Percentiles rank a stretch among this genome's conserved stretches.
phyloP scores from a whole-genome alignment of 2,888 invertebrate genomes.

The Drosophila niveifrons region DNA sequence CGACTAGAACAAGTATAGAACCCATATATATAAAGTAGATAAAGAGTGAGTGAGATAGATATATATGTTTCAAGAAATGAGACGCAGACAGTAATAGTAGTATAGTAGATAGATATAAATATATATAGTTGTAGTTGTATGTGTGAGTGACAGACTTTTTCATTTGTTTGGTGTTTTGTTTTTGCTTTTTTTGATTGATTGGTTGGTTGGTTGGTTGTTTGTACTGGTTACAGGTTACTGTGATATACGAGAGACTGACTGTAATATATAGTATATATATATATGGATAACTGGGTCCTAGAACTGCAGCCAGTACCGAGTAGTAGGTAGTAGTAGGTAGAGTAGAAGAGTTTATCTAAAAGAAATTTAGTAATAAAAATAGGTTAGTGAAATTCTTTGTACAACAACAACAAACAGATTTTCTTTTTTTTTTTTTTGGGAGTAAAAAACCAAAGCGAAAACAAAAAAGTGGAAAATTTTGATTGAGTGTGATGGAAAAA shows the following conservation, averaged over 20 bases:
- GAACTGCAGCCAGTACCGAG: slow-evolving; percentile 70
- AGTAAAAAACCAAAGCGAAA: slow-evolving; percentile 18
- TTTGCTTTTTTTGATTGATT: slow-evolving; percentile 27
- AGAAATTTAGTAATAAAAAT: slow-evolving; percentile 85
- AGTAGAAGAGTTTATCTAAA: slow-evolving; percentile 82
- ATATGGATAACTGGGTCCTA: slow-evolving; percentile 50
- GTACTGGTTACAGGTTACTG: slow-evolving; percentile 45
- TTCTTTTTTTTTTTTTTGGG: slow-evolving; percentile 7
- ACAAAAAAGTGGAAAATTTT: slow-evolving; percentile 23
- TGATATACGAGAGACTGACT: slow-evolving; percentile 50
- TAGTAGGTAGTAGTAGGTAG: slow-evolving; percentile 71
- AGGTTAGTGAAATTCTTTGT: slow-evolving; percentile 83
- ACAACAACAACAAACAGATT: slow-evolving; percentile 58
- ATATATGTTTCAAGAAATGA: slow-evolving; percentile 27
- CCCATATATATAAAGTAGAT: slow-evolving; percentile 31
- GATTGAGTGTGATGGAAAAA: slow-evolving; percentile 24
- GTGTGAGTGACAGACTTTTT: slow-evolving; percentile 45
- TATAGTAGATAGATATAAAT: slow-evolving; percentile 17
- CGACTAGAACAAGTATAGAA: slow-evolving; percentile 43
- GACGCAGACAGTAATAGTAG: slow-evolving; percentile 40
- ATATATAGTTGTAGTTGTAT: slow-evolving; percentile 23
- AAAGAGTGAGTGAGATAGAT: slow-evolving; percentile 9
- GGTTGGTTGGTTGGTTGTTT: slow-evolving; percentile 38
- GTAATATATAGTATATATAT: too few species aligned
- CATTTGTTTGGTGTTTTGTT: background rate